Percentiles rank a stretch among this genome's conserved stretches.
phyloP scores from a whole-genome alignment of 2,888 invertebrate genomes.

The Anarsia innoxiella region DNA sequence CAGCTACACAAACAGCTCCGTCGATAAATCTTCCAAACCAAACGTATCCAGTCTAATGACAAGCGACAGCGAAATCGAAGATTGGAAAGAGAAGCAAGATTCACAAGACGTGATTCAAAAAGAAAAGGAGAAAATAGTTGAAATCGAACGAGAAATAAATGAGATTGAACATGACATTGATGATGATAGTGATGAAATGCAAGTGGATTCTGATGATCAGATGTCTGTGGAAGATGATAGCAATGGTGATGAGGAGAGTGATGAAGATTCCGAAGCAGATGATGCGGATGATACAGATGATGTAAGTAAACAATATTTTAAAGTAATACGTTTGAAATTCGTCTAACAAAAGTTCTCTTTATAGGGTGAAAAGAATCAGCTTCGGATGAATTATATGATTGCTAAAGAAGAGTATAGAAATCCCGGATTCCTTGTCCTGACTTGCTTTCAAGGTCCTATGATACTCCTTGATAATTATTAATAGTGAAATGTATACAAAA shows the following conservation, averaged over 20 bases:
- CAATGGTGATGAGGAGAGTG: constrained; percentile 11
- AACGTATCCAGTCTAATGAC: constrained; percentile 54
- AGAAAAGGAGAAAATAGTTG: constrained; percentile 56
- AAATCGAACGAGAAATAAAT: constrained; percentile 62
- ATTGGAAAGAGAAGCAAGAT: constrained; percentile 22
- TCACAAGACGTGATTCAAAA: constrained; percentile 37
- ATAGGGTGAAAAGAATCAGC: no score
- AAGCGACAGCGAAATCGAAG: constrained; percentile 53
- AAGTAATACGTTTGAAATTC: no score
- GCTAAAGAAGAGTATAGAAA: no score
- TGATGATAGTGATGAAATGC: constrained; percentile 18
- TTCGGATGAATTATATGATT: no score
- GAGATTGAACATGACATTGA: constrained; percentile 55
- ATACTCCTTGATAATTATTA: no score
- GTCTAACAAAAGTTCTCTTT: no score
- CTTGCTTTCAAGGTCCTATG: no score
- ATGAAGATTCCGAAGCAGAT: constrained; percentile 8
- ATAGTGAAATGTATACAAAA: no score
- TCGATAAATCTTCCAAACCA: background rate
- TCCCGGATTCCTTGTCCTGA: no score
- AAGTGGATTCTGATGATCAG: constrained; percentile 13
- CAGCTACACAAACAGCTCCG: constrained; percentile 33
- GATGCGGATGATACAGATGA: background rate
- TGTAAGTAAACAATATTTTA: constrained; percentile 5
- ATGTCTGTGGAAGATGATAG: constrained; percentile 9